Evolutionary conservation across 2,797 vertebrate genomes (phyloP), one percentile per base, ranked within the genome.

Genomic region (Stomatorhinus walkeri): DNA sequence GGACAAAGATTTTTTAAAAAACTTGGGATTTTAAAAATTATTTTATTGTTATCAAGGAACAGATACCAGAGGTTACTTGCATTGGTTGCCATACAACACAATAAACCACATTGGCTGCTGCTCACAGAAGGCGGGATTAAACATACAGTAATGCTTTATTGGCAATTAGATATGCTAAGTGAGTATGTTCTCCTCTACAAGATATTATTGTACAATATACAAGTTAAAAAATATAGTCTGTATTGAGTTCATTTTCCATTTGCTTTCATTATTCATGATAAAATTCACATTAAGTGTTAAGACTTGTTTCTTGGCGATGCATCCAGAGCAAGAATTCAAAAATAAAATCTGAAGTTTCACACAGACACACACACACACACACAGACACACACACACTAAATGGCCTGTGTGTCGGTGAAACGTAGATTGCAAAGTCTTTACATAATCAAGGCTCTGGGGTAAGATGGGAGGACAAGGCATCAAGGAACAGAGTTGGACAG

Each of bases 201-300:
- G 94, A 93, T 94, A 94, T 93, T 95, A 94, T 95, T 95, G 94
- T 96, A 96, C 95, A 95, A 95, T 95, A 95, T 95, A 96, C 95
- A 96, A 91, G 94, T 96, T 96, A 93, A 96, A 96, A 96, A 96
- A 96, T 96, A 96, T 93, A 96, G 94, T 95, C 94, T 94, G 94
- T 94, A 95, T 94, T 92, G 94, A 91, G 92, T 92, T 94, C 89
- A 87, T 93, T 92, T 91, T 91, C 93, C 87, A 79, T 91, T 91
- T 92, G 91, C 92, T 89, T 90, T 92, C 88, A 92, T 92, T 93
- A 92, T 94, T 95, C 90, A 94, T 91, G 92, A 92, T 93, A 94
- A 85, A 92, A 92, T 95, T 96, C 95, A 95, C 95, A 95, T 95
- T 95, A 90, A 92, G 91, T 90, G 92, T 90, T 89, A 92, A 92